These are phyloP conservation scores for Pseudonaja textilis DNA, from an alignment of 2,113 vertebrate species.

Conservation along the genomic window DNA sequence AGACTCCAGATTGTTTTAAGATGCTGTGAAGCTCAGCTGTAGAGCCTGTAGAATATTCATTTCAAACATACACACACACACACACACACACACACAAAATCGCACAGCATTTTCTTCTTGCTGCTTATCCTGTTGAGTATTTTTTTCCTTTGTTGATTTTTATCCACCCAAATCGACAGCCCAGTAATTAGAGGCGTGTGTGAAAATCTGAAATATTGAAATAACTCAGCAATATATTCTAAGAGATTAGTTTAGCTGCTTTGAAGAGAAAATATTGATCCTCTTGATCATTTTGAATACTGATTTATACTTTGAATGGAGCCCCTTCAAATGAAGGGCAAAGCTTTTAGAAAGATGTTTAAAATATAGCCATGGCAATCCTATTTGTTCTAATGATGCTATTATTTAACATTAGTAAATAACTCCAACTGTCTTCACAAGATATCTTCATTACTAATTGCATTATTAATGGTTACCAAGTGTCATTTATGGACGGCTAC, in stretches of 20 bases:
- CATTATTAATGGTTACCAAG: constrained; percentile 61
- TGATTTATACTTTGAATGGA: neutral
- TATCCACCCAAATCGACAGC: neutral
- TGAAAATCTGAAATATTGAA: neutral
- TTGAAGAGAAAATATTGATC: neutral
- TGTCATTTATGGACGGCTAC: constrained; percentile 44
- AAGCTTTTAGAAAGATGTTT: neutral
- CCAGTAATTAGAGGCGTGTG: neutral
- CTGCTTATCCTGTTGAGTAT: neutral
- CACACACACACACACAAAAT: neutral
- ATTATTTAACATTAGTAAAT: constrained; percentile 51
- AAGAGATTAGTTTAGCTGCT: neutral
- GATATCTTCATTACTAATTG: constrained; percentile 62
- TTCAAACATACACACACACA: neutral
- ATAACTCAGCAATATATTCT: neutral
- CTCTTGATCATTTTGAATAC: neutral
- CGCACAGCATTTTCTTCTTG: neutral
- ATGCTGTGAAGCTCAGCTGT: neutral
- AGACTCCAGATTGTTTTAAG: neutral
- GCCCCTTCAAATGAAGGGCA: neutral
- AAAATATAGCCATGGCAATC: neutral
- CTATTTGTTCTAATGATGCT: constrained; percentile 37
- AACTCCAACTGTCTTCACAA: constrained; percentile 43
- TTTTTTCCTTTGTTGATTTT: neutral
- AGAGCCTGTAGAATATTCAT: neutral